A percentile compares a stretch with the other conserved stretches of the same genome.
Conservation (phyloP, 1,140 invertebrate genomes). For the Lamellibrachia luymesi region DNA sequence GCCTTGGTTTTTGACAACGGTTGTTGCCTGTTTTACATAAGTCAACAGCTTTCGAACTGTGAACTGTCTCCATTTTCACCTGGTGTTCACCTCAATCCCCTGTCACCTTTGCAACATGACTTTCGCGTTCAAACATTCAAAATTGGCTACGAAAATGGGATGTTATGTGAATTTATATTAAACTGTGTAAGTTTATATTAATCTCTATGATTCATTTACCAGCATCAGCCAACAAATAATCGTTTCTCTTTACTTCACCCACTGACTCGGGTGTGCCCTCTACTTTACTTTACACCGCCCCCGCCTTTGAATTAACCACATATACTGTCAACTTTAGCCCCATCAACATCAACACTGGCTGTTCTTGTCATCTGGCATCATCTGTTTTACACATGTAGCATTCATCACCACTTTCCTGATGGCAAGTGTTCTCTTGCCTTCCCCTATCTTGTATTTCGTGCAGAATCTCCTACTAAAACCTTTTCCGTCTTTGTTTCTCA, state of each 20-base stretch:
- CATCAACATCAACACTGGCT: neutral
- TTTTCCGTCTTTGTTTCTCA: too few relatives aligned
- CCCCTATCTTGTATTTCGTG: too few relatives aligned
- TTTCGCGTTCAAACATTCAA: neutral
- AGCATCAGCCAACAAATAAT: neutral
- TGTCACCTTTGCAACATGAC: neutral
- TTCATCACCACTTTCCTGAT: neutral
- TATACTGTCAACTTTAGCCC: neutral
- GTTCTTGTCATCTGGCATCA: neutral
- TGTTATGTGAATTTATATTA: neutral
- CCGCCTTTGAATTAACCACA: neutral
- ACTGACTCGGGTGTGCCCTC: neutral
- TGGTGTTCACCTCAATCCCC: neutral
- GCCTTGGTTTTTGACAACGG: neutral
- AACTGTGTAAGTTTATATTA: neutral
- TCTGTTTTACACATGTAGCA: neutral
- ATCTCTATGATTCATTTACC: neutral
- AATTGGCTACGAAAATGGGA: neutral
- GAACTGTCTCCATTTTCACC: slow-evolving; percentile 7
- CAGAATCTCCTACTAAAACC: too few relatives aligned
- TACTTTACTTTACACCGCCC: neutral
- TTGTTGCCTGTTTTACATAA: neutral
- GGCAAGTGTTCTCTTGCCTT: too few relatives aligned
- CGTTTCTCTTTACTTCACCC: neutral
- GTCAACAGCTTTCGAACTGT: slow-evolving; percentile 18